Evolutionary conservation across 2,888 invertebrate genomes (phyloP), one percentile per base, ranked within the genome.

Genomic region (Diogma glabrata): DNA sequence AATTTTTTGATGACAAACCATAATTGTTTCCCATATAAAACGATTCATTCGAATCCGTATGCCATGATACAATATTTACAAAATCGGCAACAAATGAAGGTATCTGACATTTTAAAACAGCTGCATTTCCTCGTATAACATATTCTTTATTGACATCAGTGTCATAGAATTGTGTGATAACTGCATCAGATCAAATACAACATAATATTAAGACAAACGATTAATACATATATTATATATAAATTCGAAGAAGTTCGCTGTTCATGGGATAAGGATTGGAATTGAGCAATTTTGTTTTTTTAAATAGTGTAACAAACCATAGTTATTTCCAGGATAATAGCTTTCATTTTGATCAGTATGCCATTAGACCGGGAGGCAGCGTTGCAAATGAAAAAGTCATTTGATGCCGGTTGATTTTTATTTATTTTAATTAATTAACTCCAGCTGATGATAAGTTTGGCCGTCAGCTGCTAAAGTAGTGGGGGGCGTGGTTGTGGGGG

Each of bases 61-160:
- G 85, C 90, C 90, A 90, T 26, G 87, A 85, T 43, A 86, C 77
- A 59, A 94, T 88, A 62, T 75, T 79, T 57, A 94, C 88, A 72
- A 92, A 93, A 72, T 93, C 92, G 56, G 88, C 88, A 54, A 93
- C 91, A 72, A 91, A 94, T 51, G 89, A 89, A 33, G 94, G 94
- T 60, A 90, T 85, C 61, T 87, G 87, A 72, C 90, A 91, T 72
- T 90, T 90, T 61, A 90, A 74, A 54, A 90, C 84, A 12, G 89
- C 90, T 33, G 87, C 82, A 68, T 91, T 91, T 52, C 90, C 89
- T 58, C 84, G 79, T 62, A 90, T 90, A 46, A 90, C 88, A 70
- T 90, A 88, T 67, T 90, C 90, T 72, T 90, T 86, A 75, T 89
- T 89, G 60, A 90, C 90, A 75, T 91, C 90, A 49, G 87, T 87